A percentile compares a stretch with the other conserved stretches of the same genome.
phyloP scores from a whole-genome alignment of 2,797 vertebrate species.

The Macrochelys suwanniensis region DNA sequence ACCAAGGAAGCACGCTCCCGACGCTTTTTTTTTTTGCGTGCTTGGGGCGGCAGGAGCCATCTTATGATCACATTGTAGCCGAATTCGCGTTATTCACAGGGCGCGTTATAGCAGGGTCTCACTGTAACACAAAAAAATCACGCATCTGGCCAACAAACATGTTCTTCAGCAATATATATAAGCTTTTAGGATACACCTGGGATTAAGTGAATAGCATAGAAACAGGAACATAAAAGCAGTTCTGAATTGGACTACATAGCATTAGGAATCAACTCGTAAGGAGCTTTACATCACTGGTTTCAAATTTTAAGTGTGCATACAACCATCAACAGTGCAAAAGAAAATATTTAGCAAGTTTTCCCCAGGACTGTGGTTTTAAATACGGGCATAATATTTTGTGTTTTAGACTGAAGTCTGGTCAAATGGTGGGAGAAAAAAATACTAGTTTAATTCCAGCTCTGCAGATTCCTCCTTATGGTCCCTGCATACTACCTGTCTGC shows the following conservation, averaged over 20 bases:
- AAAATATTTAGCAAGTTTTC: neutral
- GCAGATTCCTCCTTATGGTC: neutral
- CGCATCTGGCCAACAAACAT: rapidly evolving
- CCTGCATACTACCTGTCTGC: neutral
- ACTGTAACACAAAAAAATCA: neutral
- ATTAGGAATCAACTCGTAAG: neutral
- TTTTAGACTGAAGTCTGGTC: neutral
- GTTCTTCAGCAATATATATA: rapidly evolving
- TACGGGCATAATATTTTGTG: neutral
- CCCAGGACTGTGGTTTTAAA: neutral
- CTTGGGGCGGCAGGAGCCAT: too few species aligned
- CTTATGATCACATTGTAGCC: too few species aligned
- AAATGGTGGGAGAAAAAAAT: neutral
- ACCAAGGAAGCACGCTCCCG: too few species aligned
- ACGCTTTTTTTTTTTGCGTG: too few species aligned
- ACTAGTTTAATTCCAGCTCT: constrained; percentile 27
- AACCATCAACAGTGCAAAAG: neutral
- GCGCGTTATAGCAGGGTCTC: too few species aligned
- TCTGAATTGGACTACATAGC: rapidly evolving
- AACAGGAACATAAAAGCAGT: neutral
- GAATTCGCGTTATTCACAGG: too few species aligned
- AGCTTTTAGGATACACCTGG: neutral
- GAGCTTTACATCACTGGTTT: neutral
- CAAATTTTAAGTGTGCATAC: neutral
- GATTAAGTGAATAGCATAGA: rapidly evolving